Evolutionary conservation across 2,888 invertebrate genomes (phyloP), one percentile per base, ranked within the genome.

Genomic region (Atrina japonica): DNA sequence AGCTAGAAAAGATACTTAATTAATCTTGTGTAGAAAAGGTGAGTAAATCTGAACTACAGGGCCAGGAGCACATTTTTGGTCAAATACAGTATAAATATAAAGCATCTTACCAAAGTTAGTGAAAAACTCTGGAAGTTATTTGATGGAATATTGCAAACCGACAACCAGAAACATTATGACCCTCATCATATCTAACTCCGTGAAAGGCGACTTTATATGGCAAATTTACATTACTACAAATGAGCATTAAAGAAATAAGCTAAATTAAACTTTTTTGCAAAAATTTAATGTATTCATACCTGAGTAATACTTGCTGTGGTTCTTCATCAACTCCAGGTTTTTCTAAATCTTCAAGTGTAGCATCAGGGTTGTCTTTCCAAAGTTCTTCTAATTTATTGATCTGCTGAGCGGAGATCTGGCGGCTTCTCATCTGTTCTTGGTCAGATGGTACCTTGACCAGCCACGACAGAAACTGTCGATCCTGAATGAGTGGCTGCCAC

Each of bases 301-400:
- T 88, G 11, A 93, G 89, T 27, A 92, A 86, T 23, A 96, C 96
- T 90, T 97, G 98, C 88, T 98, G 96, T 0, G 99, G 98, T 88
- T 99, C 99, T 85, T 98, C 97, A 89, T 99, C 99, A 0, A 98
- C 96, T 0, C 99, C 99, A 0, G 99, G 99, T 88, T 98, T 97
- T 89, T 99, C 98, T 74, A 99, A 92, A 91, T 99, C 99, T 91
- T 98, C 98, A 87, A 99, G 96, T 7, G 97, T 97, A 0, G 99
- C 99, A 85, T 98, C 97, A 6, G 97, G 96, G 87, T 99, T 98
- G 82, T 98, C 98, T 85, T 98, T 97, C 99, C 99, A 99, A 29
- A 99, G 91, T 89, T 99, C 99, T 92, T 99, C 99, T 41, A 99
- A 93, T 85, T 98, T 97, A 83, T 97, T 97, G 69, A 99, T 99